phyloP scores from a whole-genome alignment of 1,140 invertebrate species.

The Polyergus mexicanus region DNA sequence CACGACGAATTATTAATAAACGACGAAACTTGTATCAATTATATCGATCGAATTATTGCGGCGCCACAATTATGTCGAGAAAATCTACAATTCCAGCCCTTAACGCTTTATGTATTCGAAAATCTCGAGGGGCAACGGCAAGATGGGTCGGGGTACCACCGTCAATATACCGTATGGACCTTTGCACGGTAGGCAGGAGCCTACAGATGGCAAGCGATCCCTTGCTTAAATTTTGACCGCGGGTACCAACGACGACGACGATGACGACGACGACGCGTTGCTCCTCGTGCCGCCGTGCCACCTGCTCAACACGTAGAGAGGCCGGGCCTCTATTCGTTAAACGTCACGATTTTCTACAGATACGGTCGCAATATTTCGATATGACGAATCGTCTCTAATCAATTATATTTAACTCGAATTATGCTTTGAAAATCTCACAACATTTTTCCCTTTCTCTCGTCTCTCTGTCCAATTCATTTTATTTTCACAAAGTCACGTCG shows the following conservation, averaged over 20 bases:
- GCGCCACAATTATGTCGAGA: background rate
- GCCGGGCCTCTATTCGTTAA: constrained; percentile 68
- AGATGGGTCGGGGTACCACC: constrained; percentile 5
- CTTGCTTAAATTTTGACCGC: constrained; percentile 81
- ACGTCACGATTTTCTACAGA: constrained; percentile 63
- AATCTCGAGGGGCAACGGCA: constrained; percentile 25
- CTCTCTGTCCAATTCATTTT: no score
- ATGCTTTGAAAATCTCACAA: no score
- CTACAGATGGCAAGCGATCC: constrained; percentile 83
- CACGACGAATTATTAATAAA: background rate
- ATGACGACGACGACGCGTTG: no score
- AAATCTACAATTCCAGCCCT: constrained; percentile 18
- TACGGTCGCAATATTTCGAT: background rate
- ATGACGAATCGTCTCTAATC: background rate
- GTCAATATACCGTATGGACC: constrained; percentile 76
- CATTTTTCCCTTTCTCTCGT: no score
- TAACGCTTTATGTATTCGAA: constrained; percentile 28
- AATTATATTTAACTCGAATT: no score
- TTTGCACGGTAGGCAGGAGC: constrained; percentile 70
- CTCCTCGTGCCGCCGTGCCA: constrained; percentile 76
- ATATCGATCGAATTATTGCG: constrained; percentile 15
- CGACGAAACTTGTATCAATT: background rate
- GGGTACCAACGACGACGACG: constrained; percentile 69
- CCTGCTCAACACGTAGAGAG: constrained; percentile 76
- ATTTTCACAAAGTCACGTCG: no score